Conservation (phyloP, 2,888 invertebrate species). For the Lasioglossum zephyrum region DNA sequence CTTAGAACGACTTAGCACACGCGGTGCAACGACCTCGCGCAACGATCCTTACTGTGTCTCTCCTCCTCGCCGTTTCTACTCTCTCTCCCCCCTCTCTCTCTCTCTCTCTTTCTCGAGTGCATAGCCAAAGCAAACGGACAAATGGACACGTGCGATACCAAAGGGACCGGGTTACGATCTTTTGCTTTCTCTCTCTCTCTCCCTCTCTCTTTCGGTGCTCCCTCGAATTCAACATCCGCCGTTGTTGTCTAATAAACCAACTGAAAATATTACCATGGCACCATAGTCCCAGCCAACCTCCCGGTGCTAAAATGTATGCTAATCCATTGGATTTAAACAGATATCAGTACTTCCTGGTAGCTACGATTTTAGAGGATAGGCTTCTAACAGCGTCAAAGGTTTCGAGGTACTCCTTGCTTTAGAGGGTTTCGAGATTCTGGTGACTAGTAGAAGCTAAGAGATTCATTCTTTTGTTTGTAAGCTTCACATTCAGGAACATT, state of each 20-base stretch:
- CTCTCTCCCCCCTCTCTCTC: constrained; percentile 1
- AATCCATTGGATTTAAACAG: background rate
- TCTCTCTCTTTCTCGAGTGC: constrained; percentile 37
- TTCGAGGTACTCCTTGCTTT: background rate
- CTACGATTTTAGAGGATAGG: background rate
- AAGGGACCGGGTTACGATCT: constrained; percentile 23
- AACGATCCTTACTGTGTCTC: constrained; percentile 59
- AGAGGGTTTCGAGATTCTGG: background rate
- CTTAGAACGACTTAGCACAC: constrained; percentile 73
- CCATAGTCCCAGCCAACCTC: background rate
- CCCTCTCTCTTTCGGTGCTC: background rate
- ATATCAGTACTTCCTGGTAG: background rate
- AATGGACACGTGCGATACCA: constrained; percentile 19
- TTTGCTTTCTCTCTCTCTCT: too few species aligned
- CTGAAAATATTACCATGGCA: constrained; percentile 7
- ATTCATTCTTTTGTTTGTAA: too few species aligned
- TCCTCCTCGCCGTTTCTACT: constrained; percentile 19
- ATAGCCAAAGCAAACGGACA: constrained; percentile 42
- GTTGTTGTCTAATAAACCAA: constrained; percentile 22
- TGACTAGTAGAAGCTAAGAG: too few species aligned
- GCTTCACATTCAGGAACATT: too few species aligned
- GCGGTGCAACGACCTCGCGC: constrained; percentile 73
- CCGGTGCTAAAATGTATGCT: background rate
- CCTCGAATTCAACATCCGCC: background rate
- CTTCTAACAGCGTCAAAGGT: background rate